These are phyloP conservation scores for Myopa testacea DNA, from an alignment of 2,888 invertebrate species.

Conservation along the genomic window DNA sequence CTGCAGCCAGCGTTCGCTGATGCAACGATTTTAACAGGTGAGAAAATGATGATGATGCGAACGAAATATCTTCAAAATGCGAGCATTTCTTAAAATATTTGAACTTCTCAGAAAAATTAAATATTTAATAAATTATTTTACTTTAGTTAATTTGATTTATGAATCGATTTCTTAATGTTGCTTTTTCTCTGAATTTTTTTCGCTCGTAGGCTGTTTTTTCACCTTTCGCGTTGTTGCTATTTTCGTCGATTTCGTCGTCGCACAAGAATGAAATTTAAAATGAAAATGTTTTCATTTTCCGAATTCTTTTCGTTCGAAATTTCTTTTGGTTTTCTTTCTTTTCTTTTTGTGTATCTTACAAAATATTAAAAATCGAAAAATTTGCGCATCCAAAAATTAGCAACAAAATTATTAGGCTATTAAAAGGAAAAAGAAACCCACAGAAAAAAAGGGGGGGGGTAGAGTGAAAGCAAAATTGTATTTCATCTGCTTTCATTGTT, in stretches of 20 bases:
- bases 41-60: neutral
- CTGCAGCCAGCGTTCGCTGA: conserved; percentile 4
- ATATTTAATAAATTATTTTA: neutral
- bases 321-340: neutral
- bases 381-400: neutral
- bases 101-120: neutral
- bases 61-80: neutral
- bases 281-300: conserved; percentile 14
- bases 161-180: neutral
- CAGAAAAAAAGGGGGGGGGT: neutral
- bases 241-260: conserved; percentile 22
- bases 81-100: neutral
- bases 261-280: conserved; percentile 31
- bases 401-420: neutral
- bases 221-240: conserved; percentile 9
- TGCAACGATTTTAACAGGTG: conserved; percentile 27
- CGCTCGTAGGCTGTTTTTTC: neutral
- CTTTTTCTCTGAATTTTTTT: neutral
- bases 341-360: neutral
- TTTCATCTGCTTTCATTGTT: neutral
- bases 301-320: neutral
- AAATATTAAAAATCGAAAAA: neutral
- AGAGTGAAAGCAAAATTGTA: neutral
- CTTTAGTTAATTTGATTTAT: neutral
- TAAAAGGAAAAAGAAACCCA: too few species aligned